Conservation (phyloP, 2,888 invertebrate species). For the Agapostemon virescens region DNA sequence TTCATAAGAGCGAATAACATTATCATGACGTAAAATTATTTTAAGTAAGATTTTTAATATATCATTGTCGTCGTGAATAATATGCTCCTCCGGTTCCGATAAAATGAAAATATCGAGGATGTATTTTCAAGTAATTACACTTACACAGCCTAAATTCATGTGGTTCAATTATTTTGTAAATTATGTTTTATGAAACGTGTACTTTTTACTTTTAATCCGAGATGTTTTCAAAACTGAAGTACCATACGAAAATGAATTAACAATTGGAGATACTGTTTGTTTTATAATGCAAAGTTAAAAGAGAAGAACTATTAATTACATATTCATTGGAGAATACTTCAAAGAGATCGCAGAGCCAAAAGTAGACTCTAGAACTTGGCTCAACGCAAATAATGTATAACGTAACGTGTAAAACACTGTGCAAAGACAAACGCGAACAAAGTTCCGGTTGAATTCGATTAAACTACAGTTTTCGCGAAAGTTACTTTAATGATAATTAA, state of each 20-base stretch:
- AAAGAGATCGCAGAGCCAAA: background rate
- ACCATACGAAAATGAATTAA: background rate
- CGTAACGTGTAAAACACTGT: background rate
- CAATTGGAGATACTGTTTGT: background rate
- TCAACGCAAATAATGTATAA: slow-evolving; percentile 4
- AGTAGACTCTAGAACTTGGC: background rate
- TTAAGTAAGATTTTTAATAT: background rate
- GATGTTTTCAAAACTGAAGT: background rate
- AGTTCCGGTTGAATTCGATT: slow-evolving; percentile 23
- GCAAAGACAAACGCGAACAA: background rate
- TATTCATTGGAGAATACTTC: background rate
- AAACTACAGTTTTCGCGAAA: slow-evolving; percentile 9
- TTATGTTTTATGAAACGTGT: background rate
- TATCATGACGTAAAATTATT: background rate
- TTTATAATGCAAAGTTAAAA: background rate
- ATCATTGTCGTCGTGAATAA: background rate
- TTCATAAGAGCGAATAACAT: background rate
- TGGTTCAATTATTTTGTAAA: background rate
- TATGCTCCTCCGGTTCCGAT: no score
- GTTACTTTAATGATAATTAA: slow-evolving; percentile 33
- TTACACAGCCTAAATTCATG: background rate
- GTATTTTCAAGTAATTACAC: background rate
- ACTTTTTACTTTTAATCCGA: background rate
- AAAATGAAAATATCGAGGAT: background rate
- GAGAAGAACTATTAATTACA: background rate